Evolutionary conservation across 2,888 invertebrate species (phyloP), one percentile per base, ranked within the genome.

Genomic region (Acleris cristana): DNA sequence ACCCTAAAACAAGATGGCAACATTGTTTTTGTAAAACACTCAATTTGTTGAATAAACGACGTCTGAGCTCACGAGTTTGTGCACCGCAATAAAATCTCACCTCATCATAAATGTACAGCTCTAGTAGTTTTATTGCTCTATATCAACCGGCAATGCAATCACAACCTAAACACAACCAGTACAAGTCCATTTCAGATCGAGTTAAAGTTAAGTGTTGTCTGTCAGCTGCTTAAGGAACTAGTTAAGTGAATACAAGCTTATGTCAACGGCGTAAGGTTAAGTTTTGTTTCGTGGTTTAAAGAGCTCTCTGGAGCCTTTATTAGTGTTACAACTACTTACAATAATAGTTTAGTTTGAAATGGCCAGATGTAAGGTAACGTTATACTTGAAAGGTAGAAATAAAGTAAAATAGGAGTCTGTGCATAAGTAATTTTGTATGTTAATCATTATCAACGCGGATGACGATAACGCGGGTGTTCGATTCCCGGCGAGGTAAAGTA

Each of bases 41-140:
- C 30, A 21, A 26, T 16, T 49, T 26, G 21, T 58, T 64, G 53
- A 56, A 65, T 65, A 57, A 30, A 54, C 40, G 26, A 34, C 40
- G 16, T 18, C 19, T 23, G 26, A 23, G 21, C 30, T 19, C 34
- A 40, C 40, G 14, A 40, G 18, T 8, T 49, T 30, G 51, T 16
- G 45, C 45, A 12, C 51, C 12, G 61, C 45, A 56, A 66, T 57
- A 66, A 61, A 61, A 66, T 57, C 66, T 61, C 66, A 66, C 66
- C 66, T 61, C 52, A 61, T 66, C 66, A 66, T 65, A 65, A 66
- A 61, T 66, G 61, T 61, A 66, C 61, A 40, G 61, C 21, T 45
- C 51, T 61, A 26, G 40, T 62, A 52, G 56, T 52, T 61, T 44
- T 48, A 65, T 55, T 65, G 40, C 58, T 56, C 23, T 26, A 54